Percentiles rank a stretch among this genome's conserved stretches.
phyloP scores from a whole-genome alignment of 2,888 invertebrate species.

The Pollenia angustigena region DNA sequence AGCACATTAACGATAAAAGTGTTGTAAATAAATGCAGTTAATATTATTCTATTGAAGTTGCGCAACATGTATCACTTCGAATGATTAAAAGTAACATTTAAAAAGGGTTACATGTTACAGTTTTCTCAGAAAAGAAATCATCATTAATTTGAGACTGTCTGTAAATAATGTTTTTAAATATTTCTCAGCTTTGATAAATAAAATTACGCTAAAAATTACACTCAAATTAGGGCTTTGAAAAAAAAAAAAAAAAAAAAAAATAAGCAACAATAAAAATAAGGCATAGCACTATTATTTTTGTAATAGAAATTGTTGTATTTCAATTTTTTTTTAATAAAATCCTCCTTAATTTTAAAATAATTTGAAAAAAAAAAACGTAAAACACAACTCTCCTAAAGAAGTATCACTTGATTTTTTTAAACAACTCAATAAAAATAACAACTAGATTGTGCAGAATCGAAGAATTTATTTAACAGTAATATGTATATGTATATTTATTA shows the following conservation, averaged over 20 bases:
- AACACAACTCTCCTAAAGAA: conserved; percentile 46
- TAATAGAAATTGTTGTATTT: conserved; percentile 72
- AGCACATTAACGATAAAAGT: too few species aligned
- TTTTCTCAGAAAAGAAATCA: too few species aligned
- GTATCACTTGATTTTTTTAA: conserved; percentile 46
- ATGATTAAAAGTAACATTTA: too few species aligned
- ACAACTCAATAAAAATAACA: conserved; percentile 23
- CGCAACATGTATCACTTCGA: too few species aligned
- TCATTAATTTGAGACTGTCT: conserved; percentile 29
- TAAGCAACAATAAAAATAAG: conserved; percentile 7
- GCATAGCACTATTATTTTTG: conserved; percentile 61
- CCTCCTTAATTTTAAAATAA: conserved; percentile 24
- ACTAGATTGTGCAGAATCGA: conserved; percentile 74
- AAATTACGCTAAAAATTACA: conserved; percentile 2
- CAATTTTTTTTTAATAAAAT: conserved; percentile 22
- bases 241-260: neutral
- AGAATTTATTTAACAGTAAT: conserved; percentile 66
- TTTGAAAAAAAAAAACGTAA: conserved; percentile 21
- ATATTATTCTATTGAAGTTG: too few species aligned
- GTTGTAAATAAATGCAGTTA: too few species aligned
- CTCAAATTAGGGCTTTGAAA: neutral
- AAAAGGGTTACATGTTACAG: too few species aligned
- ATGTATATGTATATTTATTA: neutral
- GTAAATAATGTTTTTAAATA: conserved; percentile 47
- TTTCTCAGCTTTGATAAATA: conserved; percentile 46